Evolutionary conservation across 92 coral and sea anemone species (phyloP), one percentile per base, ranked within the genome.

Genomic region (Heliopora coerulea): DNA sequence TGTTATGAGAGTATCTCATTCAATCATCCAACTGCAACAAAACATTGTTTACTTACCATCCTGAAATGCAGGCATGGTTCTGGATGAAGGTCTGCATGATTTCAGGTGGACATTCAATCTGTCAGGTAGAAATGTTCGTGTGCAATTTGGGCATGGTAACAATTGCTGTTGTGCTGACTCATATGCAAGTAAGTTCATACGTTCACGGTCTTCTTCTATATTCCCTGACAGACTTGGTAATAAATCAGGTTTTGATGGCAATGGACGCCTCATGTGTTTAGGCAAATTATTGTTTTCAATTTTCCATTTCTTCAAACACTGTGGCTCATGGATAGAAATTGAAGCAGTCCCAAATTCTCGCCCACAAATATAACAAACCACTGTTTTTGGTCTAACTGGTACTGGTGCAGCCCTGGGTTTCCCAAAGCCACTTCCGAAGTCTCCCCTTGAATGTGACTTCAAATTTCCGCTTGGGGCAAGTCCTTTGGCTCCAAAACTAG

Each of bases 301-400:
- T 72, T 90, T 96, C 99, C 97, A 90, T 59, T 95, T 95, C 19
- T 95, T 90, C 20, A 95, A 61, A 65, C 99, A 95, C 29, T 95
- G 99, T 2, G 99, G 99, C 49, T 95, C 99, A 59, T 95, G 99
- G 25, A 95, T 95, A 1, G 91, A 62, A n/a, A 95, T 90, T 9
- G 99, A 95, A 54, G 88, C 85, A 13, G 91, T 86, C 49, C 99
- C 99, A 81, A 95, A 95, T 69, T 95, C 99, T 62, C 99, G 75
- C 1, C 99, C 99, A 82, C 99, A 95, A 29, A 95, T 95, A 67
- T 88, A 95, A 63, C 99, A 95, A 26, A 95, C 96, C 40, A 90
- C 96, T 3, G 99, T 86, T 26, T 86, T 79, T 10, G 99, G 99
- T 69, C 85, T 88, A 7, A 81, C 62, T 0, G 99, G 99, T 24